phyloP scores from a whole-genome alignment of 2,113 vertebrate genomes.

The Hylia prasina region DNA sequence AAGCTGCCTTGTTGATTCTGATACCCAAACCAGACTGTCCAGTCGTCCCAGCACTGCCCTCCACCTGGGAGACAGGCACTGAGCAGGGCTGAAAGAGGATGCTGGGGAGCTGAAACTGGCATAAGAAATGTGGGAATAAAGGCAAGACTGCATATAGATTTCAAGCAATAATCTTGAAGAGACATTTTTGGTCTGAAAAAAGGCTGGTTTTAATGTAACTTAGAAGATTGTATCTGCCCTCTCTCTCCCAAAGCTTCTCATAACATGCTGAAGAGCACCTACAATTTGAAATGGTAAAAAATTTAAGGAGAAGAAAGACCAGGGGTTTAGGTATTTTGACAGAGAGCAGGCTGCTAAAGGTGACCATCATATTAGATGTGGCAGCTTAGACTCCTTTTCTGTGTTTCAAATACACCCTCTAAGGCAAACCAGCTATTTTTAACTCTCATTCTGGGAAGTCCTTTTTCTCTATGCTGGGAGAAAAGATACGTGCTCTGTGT shows the following conservation, averaged over 20 bases:
- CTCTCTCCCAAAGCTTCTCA: not conserved
- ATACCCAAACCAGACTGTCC: not conserved
- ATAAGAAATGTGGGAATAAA: not conserved
- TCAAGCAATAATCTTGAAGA: not conserved
- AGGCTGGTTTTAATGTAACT: not conserved
- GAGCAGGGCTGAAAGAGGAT: not conserved
- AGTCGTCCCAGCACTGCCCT: not conserved
- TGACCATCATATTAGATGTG: not conserved
- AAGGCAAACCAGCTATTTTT: conserved; percentile 18
- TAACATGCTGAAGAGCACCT: not conserved
- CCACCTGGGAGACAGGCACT: not conserved
- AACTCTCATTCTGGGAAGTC: not conserved
- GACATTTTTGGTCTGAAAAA: not conserved
- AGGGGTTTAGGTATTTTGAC: not conserved
- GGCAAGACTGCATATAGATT: not conserved
- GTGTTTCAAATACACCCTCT: not conserved
- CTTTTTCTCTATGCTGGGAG: not conserved
- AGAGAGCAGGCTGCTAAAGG: not conserved
- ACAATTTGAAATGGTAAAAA: not conserved
- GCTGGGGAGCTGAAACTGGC: not conserved
- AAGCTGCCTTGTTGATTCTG: not conserved
- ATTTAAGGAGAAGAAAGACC: not conserved
- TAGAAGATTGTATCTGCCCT: not conserved
- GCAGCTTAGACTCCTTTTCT: not conserved
- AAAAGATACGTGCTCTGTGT: not conserved